Percentiles rank a stretch among this genome's conserved stretches.
Conservation (phyloP, 2,888 invertebrate genomes). For the Drosophila phalerata region DNA sequence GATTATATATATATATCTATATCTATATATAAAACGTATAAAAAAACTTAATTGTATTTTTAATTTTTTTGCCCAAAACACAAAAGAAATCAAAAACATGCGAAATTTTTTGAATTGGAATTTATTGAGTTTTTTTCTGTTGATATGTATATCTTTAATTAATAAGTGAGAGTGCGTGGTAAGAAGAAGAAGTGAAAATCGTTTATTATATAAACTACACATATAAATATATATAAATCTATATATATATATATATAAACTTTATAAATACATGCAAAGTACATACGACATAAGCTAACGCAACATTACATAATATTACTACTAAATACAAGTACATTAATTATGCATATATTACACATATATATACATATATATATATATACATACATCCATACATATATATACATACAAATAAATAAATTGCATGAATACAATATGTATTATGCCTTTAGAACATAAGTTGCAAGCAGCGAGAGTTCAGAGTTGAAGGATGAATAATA, state of each 20-base stretch:
- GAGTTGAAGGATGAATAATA: constrained; percentile 19
- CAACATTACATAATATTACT: constrained; percentile 61
- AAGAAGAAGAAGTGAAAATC: constrained; percentile 46
- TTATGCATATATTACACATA: constrained; percentile 42
- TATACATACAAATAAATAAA: constrained; percentile 48
- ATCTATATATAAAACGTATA: constrained; percentile 39
- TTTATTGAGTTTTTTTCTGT: constrained; percentile 72
- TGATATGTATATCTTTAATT: constrained; percentile 59
- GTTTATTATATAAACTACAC: constrained; percentile 66
- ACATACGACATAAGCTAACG: constrained; percentile 58
- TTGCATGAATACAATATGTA: constrained; percentile 57
- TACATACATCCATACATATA: constrained; percentile 35
- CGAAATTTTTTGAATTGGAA: constrained; percentile 44
- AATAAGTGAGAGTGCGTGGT: constrained; percentile 46
- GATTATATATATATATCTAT: constrained; percentile 29
- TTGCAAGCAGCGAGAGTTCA: constrained; percentile 44
- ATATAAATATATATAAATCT: constrained; percentile 33
- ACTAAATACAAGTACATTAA: constrained; percentile 62
- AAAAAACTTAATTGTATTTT: constrained; percentile 46
- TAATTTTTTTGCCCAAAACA: constrained; percentile 32
- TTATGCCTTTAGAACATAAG: constrained; percentile 73
- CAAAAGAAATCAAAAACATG: constrained; percentile 13
- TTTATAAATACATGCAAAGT: constrained; percentile 28
- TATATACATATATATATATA: constrained; percentile 35
- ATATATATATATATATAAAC: constrained; percentile 32